Conservation (phyloP, 2,888 invertebrate genomes). For the Pomacea canaliculata region DNA sequence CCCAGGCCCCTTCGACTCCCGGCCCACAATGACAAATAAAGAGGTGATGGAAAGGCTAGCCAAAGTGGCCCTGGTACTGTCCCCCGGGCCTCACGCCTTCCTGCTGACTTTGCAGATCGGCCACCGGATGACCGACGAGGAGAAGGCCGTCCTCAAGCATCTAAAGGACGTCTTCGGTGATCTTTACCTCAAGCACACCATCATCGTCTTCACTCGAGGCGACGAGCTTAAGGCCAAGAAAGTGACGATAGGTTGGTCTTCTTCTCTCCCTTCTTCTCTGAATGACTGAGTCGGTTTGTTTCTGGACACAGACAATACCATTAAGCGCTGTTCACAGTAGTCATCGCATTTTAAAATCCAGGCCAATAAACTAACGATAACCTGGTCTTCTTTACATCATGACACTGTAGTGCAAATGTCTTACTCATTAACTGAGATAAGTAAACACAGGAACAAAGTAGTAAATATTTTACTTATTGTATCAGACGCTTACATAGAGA, state of each 20-base stretch:
- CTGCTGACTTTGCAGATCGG: not conserved
- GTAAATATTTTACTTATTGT: no score
- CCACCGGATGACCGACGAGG: constrained; percentile 6
- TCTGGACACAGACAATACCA: no score
- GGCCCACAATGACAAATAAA: not conserved
- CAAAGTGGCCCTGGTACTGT: not conserved
- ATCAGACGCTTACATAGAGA: not conserved
- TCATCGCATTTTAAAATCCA: no score
- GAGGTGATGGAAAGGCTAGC: not conserved
- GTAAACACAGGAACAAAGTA: no score
- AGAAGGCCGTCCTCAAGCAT: not conserved
- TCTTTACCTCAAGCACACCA: constrained; percentile 4
- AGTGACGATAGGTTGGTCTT: not conserved
- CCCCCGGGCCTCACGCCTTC: constrained; percentile 16
- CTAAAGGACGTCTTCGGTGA: constrained; percentile 5
- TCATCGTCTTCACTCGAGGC: constrained; percentile 8
- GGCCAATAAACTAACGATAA: no score
- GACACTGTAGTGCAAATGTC: no score
- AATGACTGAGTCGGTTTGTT: no score
- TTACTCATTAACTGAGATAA: no score
- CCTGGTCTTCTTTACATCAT: no score
- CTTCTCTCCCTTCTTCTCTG: not conserved
- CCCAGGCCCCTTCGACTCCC: not conserved
- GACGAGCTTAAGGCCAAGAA: constrained; percentile 6
- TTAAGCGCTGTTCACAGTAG: not conserved